Base-by-base conservation (phyloP, 2,113 vertebrate genomes). In the Desmodus rotundus region DNA sequence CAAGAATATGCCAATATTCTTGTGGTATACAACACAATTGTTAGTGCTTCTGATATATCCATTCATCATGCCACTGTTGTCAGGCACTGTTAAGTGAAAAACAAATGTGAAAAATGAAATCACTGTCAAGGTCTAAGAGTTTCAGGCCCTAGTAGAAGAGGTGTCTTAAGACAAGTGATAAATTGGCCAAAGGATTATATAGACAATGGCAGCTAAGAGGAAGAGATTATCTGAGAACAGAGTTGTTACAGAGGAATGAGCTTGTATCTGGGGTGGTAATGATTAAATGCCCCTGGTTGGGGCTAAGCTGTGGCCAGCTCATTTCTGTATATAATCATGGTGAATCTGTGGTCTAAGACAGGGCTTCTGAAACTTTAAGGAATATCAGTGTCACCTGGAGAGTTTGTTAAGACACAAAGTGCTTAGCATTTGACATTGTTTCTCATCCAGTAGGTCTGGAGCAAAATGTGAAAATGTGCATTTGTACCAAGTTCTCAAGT, bases 21-120 rank as follows among this genome's bases (percentile, higher is more conserved):
- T 63, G 36, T 54, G 26, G 36, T 47, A 17, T 84, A 43, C 41
- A 88, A 93, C 87, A 13, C 1, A 20, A 89, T 94, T 52, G 26
- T 63, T 87, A 89, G 36, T 67, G 41, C 41, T 94, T 93, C 54
- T 76, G 72, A 45, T 94, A 47, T 61, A 90, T 84, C 85, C 83
- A 85, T 93, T 96, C 87, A 65, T 78, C 33, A 87, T 85, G 47
- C 76, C 50, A 22, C 38, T 92, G 47, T 90, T 91, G 22, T 72
- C 68, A 70, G 38, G 41, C 45, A 81, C 68, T 80, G 5, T 93
- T 76, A 63, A 78, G 31, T 58, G 33, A 70, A 52, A 92, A 93
- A 96, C 24, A 84, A 88, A 93, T 74, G 54, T 63, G 50, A 95
- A 93, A 96, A 82, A 95, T 91, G 24, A 73, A 93, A 70, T 90